Evolutionary conservation across 2,888 invertebrate species (phyloP).

Genomic region (Fissipunctia ypsillon): DNA sequence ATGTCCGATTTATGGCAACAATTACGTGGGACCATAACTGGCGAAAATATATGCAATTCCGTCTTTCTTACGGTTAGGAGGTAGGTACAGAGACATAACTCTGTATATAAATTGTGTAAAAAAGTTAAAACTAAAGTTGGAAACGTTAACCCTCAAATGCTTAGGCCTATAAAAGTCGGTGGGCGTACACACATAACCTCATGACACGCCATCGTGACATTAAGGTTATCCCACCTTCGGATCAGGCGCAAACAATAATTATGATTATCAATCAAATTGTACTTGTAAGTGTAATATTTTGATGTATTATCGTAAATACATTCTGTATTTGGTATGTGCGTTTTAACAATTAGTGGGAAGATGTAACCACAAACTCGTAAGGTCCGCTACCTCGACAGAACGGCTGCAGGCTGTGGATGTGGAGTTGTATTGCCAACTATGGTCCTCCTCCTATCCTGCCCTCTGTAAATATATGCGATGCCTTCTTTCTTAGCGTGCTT

Average conservation of each 20-base stretch:
- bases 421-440: too few species aligned
- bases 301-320: constrained; percentile 59
- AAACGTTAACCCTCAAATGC: constrained; percentile 43
- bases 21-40: not conserved
- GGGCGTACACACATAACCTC: constrained; percentile 45
- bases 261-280: constrained; percentile 64
- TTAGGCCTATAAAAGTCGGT: constrained; percentile 36
- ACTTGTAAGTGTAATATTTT: constrained; percentile 44
- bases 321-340: constrained; percentile 18
- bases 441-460: too few species aligned
- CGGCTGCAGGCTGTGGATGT: too few species aligned
- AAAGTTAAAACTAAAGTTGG: constrained; percentile 3
- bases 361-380: too few species aligned
- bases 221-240: constrained; percentile 57
- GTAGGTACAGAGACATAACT: not conserved
- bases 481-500: too few species aligned
- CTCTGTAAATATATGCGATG: too few species aligned
- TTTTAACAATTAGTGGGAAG: constrained; percentile 23
- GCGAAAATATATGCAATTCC: not conserved
- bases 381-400: too few species aligned
- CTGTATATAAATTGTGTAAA: not conserved
- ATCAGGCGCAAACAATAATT: constrained; percentile 57
- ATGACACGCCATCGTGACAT: constrained; percentile 63
- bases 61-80: not conserved
- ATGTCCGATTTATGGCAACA: not conserved